Percentiles rank a stretch among this genome's conserved stretches.
phyloP scores from a whole-genome alignment of 2,797 vertebrate species.

The Pseudochromis fuscus region DNA sequence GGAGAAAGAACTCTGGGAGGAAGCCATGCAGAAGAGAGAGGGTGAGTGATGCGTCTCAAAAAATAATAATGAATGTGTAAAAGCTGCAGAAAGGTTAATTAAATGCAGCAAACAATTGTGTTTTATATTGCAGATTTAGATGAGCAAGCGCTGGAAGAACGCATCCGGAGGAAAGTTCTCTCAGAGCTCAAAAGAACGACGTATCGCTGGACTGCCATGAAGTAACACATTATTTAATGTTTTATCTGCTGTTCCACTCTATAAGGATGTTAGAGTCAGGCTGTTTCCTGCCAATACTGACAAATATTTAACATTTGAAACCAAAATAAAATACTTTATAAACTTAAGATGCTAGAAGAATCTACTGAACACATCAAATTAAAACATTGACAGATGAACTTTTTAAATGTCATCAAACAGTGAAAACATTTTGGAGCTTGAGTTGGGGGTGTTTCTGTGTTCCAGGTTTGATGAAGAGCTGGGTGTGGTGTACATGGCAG shows the following conservation, averaged over 20 bases:
- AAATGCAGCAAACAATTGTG: conserved; percentile 1
- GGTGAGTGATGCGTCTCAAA: conserved; percentile 46
- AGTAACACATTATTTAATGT: conserved; percentile 80
- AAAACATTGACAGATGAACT: too few species aligned
- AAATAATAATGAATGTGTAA: not conserved
- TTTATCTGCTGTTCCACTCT: not conserved
- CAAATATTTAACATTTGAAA: conserved; percentile 4
- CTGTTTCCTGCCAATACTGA: not conserved
- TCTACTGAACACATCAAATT: not conserved
- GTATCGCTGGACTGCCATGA: conserved; percentile 88
- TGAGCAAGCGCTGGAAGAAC: conserved; percentile 69
- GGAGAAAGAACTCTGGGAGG: conserved; percentile 78
- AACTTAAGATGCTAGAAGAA: not conserved
- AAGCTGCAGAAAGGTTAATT: not conserved
- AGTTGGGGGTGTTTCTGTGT: not conserved
- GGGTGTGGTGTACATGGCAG: conserved; percentile 88
- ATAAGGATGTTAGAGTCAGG: not conserved
- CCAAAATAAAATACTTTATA: not conserved
- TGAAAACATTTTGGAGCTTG: not conserved
- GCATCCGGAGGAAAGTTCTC: conserved; percentile 82
- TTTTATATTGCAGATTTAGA: conserved; percentile 71
- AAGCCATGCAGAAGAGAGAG: conserved; percentile 56
- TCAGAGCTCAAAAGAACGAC: conserved; percentile 84
- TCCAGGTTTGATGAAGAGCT: conserved; percentile 87
- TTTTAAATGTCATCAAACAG: not conserved